These are phyloP conservation scores for Dexiosoma caninum DNA, from an alignment of 2,888 invertebrate genomes.

Conservation along the genomic window DNA sequence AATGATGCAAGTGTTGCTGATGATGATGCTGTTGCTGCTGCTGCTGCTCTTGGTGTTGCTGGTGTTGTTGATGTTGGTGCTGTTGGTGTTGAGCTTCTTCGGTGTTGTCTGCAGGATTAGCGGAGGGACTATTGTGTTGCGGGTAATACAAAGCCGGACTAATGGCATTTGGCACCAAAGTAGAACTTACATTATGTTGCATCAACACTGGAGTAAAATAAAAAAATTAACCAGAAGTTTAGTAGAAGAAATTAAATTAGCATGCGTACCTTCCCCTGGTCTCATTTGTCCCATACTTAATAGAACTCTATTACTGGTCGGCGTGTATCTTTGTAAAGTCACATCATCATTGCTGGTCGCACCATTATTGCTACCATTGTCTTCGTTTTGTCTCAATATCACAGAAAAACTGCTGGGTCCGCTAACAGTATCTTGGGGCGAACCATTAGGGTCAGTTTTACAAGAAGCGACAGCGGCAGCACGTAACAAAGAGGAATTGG, in stretches of 20 bases:
- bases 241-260: not conserved
- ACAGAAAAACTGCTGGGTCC: slow-evolving; percentile 71
- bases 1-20: slow-evolving; percentile 63
- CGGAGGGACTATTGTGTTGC: slow-evolving; percentile 73
- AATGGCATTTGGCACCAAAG: slow-evolving; percentile 78
- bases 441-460: slow-evolving; percentile 74
- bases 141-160: slow-evolving; percentile 80
- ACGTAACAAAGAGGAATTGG: slow-evolving; percentile 73
- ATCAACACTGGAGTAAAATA: slow-evolving; percentile 71
- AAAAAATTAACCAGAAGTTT: not conserved
- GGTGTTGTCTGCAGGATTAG: slow-evolving; percentile 40
- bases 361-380: slow-evolving; percentile 66
- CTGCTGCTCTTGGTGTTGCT: slow-evolving; percentile 72
- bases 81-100: slow-evolving; percentile 67
- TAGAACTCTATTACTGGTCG: slow-evolving; percentile 70
- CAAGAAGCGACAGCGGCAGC: slow-evolving; percentile 68
- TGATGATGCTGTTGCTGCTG: slow-evolving; percentile 66
- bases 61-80: slow-evolving; percentile 67
- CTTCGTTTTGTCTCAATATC: slow-evolving; percentile 74
- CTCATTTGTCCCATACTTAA: slow-evolving; percentile 72
- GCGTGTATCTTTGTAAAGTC: slow-evolving; percentile 73
- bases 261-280: slow-evolving; percentile 71
- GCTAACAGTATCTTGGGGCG: slow-evolving; percentile 70
- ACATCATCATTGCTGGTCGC: slow-evolving; percentile 65
- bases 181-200: slow-evolving; percentile 78